Conservation (phyloP, 2,888 invertebrate species). For the Melanchra persicariae region DNA sequence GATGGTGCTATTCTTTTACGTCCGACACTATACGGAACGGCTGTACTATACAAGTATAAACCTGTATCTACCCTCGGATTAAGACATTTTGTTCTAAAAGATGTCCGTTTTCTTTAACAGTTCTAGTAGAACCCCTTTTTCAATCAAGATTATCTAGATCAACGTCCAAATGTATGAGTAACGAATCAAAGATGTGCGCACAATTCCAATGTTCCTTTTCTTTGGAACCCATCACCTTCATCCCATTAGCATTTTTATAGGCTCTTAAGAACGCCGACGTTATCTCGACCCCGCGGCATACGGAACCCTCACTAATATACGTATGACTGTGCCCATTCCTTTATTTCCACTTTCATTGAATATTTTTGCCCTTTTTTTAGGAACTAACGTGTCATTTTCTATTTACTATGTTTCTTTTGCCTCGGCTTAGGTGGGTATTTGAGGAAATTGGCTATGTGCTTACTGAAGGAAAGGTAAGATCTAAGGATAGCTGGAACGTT, state of each 20-base stretch:
- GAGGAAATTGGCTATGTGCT: constrained; percentile 14
- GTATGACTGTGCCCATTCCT: constrained; percentile 66
- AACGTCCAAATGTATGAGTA: constrained; percentile 30
- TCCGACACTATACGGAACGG: too few species aligned
- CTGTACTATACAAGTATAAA: too few species aligned
- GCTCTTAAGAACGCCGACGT: constrained; percentile 73
- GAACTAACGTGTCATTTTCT: constrained; percentile 48
- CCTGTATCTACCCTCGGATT: background rate
- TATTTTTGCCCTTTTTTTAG: constrained; percentile 66
- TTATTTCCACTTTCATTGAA: constrained; percentile 72
- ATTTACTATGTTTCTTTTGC: constrained; percentile 41
- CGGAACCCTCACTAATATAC: constrained; percentile 68
- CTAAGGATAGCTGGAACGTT: background rate
- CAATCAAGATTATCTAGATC: constrained; percentile 31
- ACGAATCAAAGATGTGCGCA: constrained; percentile 47
- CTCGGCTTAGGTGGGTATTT: constrained; percentile 16
- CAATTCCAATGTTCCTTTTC: constrained; percentile 64
- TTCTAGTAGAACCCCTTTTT: background rate
- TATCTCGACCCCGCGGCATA: constrained; percentile 73
- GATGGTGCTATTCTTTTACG: too few species aligned
- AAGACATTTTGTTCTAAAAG: background rate
- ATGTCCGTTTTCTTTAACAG: background rate
- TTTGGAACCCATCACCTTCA: constrained; percentile 77
- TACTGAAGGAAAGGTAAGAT: background rate
- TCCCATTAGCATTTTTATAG: constrained; percentile 85